Percentiles rank a stretch among this genome's conserved stretches.
Conservation (phyloP, 2,113 vertebrate species). For the Nothoprocta perdicaria region DNA sequence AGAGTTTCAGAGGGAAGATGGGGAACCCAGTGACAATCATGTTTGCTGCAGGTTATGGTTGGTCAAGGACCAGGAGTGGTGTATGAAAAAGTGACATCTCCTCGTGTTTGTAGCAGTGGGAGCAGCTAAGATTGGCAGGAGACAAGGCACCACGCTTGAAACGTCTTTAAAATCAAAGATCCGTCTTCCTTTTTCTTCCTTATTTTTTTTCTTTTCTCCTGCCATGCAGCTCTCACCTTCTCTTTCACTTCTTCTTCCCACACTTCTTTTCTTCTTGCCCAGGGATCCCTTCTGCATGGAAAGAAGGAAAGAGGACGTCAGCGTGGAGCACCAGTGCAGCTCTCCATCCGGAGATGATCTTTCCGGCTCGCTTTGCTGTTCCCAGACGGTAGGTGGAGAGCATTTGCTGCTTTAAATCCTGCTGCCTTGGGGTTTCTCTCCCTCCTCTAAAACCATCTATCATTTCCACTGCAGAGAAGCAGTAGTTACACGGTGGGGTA, state of each 20-base stretch:
- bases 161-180: not conserved
- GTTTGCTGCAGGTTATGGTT: not conserved
- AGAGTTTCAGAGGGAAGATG: not conserved
- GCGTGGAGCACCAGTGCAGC: not conserved
- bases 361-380: not conserved
- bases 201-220: not conserved
- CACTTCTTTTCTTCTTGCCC: not conserved
- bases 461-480: conserved; percentile 69
- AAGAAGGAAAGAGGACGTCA: not conserved
- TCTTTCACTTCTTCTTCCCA: not conserved
- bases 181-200: not conserved
- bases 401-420: conserved; percentile 46
- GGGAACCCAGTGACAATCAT: not conserved
- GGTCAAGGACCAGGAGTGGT: not conserved
- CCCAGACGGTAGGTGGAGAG: conserved; percentile 73
- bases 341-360: not conserved
- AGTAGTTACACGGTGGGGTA: conserved; percentile 43
- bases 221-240: not conserved
- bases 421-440: not conserved
- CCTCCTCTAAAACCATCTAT: conserved; percentile 18
- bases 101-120: rapidly evolving
- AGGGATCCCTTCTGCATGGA: not conserved
- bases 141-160: not conserved
- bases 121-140: not conserved
- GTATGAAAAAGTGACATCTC: not conserved